phyloP scores from a whole-genome alignment of 2,888 invertebrate genomes.

The Acrobasis repandana region DNA sequence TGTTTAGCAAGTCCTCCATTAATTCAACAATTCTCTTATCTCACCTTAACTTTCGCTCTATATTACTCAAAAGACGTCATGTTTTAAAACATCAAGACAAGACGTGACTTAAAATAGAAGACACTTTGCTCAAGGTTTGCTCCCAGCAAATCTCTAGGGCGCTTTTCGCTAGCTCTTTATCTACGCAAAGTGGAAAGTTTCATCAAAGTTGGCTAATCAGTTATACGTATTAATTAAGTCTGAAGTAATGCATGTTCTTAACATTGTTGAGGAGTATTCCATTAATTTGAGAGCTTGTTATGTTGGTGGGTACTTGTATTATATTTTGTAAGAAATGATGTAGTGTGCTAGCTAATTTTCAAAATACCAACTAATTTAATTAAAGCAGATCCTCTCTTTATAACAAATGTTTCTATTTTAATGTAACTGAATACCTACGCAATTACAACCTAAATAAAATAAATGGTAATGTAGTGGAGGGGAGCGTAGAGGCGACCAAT shows the following conservation, averaged over 20 bases:
- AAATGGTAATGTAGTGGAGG: too few relatives aligned
- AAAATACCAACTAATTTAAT: too few relatives aligned
- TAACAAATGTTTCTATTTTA: too few relatives aligned
- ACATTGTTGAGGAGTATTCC: constrained; percentile 23
- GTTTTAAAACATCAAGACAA: constrained; percentile 24
- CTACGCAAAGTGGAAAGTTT: constrained; percentile 50
- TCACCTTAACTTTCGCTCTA: constrained; percentile 13
- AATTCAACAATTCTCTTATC: constrained; percentile 19
- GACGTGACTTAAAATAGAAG: constrained; percentile 27
- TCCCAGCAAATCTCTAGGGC: constrained; percentile 30
- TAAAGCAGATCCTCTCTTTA: too few relatives aligned
- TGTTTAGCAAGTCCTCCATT: constrained; percentile 1
- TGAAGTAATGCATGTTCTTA: constrained; percentile 35
- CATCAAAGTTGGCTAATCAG: constrained; percentile 55
- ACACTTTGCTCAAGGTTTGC: constrained; percentile 25
- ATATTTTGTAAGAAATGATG: neutral
- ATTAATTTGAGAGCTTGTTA: constrained; percentile 17
- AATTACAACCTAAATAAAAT: too few relatives aligned
- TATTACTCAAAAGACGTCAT: constrained; percentile 19
- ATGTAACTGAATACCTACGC: too few relatives aligned
- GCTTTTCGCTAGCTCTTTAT: constrained; percentile 25
- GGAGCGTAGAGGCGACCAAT: too few relatives aligned
- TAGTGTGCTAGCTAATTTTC: too few relatives aligned
- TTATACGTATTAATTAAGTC: constrained; percentile 53
- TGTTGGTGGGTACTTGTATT: neutral